These are phyloP conservation scores for Xiphias gladius DNA, from an alignment of 2,113 vertebrate genomes.

Conservation along the genomic window DNA sequence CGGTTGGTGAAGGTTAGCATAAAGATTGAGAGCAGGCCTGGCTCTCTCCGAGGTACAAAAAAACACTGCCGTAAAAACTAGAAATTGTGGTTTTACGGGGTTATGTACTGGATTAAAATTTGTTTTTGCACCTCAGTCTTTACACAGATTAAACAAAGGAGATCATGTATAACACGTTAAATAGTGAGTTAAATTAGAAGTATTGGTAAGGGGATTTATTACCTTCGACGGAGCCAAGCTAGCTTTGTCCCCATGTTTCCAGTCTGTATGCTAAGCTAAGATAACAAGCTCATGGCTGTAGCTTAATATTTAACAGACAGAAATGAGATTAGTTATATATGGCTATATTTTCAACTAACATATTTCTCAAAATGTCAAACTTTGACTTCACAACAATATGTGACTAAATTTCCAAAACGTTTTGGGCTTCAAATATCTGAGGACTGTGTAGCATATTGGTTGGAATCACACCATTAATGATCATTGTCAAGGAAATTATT, in stretches of 20 bases:
- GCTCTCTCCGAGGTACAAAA: no score
- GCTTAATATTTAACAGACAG: not conserved
- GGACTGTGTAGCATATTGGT: not conserved
- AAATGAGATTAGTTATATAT: not conserved
- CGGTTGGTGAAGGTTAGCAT: no score
- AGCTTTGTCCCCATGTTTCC: not conserved
- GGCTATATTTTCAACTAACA: not conserved
- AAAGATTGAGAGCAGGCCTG: not conserved
- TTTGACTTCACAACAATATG: not conserved
- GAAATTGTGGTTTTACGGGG: not conserved
- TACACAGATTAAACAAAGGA: not conserved
- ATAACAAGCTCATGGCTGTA: not conserved
- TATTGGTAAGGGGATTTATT: no score
- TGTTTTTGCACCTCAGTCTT: no score
- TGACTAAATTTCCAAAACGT: not conserved
- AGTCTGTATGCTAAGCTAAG: not conserved
- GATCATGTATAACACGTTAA: not conserved
- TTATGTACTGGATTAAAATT: no score
- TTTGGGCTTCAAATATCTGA: not conserved
- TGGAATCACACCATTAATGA: not conserved
- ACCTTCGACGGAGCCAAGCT: no score
- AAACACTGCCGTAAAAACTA: not conserved
- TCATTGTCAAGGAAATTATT: slow-evolving; percentile 12
- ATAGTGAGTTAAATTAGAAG: no score
- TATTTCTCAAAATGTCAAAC: not conserved